Evolutionary conservation across 2,888 invertebrate species (phyloP).

Genomic region (Operophtera brumata): DNA sequence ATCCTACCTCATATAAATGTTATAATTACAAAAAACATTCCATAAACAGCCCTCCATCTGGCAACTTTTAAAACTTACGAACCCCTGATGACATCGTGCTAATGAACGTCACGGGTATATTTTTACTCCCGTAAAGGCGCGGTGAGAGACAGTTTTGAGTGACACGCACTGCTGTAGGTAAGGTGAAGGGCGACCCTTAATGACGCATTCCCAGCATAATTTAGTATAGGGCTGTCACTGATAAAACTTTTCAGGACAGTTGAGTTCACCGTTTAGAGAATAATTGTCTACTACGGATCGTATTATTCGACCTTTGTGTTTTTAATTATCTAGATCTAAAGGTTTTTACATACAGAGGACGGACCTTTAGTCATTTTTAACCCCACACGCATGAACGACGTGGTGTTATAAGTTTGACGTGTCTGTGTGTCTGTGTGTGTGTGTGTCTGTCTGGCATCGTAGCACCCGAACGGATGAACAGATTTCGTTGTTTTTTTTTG

Average conservation of each 20-base stretch:
- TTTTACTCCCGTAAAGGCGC: conserved; percentile 62
- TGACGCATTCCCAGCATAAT: conserved; percentile 66
- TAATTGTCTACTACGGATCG: neutral
- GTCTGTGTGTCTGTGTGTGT: no score
- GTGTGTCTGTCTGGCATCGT: no score
- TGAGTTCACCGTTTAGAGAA: neutral
- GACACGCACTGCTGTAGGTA: conserved; percentile 76
- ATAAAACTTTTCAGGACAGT: neutral
- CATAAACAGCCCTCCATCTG: conserved; percentile 3
- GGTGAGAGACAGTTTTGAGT: conserved; percentile 69
- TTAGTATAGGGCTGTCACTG: conserved; percentile 30
- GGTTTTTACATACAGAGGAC: neutral
- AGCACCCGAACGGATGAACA: no score
- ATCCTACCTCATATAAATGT: no score
- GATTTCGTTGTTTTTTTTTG: no score
- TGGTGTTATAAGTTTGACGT: no score
- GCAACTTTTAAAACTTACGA: conserved; percentile 7
- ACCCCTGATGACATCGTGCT: conserved; percentile 56
- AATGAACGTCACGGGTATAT: conserved; percentile 71
- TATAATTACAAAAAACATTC: no score
- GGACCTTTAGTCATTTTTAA: no score
- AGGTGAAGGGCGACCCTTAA: conserved; percentile 62
- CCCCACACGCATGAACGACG: no score
- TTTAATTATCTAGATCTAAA: neutral
- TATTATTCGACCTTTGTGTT: neutral